These are phyloP conservation scores for Lagorchestes hirsutus DNA, from an alignment of 2,797 vertebrate species.

Conservation along the genomic window DNA sequence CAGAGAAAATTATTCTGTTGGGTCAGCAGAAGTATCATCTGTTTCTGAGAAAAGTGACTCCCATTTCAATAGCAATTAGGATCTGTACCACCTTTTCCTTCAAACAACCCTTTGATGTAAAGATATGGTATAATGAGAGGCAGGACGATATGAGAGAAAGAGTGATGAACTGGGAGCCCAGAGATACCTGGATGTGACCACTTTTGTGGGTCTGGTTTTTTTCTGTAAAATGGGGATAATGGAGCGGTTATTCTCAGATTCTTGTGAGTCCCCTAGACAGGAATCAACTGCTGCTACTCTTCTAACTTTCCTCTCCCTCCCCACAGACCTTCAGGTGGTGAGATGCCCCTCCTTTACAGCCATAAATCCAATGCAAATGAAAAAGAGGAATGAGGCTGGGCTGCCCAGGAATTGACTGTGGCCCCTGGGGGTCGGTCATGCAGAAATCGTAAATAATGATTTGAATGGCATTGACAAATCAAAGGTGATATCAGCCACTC, in stretches of 20 bases:
- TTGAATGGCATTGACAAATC: not conserved
- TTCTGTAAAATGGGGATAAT: not conserved
- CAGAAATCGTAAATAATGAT: not conserved
- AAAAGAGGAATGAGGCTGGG: not conserved
- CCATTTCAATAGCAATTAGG: not conserved
- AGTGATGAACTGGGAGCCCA: not conserved
- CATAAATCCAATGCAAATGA: not conserved
- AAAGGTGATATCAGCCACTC: not conserved
- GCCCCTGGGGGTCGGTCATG: not conserved
- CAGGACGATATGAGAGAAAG: not conserved
- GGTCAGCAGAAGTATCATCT: not conserved
- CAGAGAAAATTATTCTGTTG: not conserved
- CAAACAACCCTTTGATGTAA: not conserved
- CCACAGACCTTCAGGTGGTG: not conserved
- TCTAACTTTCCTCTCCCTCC: too few relatives aligned
- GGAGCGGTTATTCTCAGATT: not conserved
- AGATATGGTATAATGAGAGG: not conserved
- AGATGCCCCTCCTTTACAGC: not conserved
- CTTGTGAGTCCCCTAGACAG: not conserved
- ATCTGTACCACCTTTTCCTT: not conserved
- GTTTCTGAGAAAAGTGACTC: not conserved
- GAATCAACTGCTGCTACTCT: too few relatives aligned
- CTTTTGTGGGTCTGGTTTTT: not conserved
- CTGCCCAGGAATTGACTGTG: not conserved
- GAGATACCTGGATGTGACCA: not conserved